A percentile compares a stretch with the other conserved stretches of the same genome.
Conservation (phyloP, 2,888 invertebrate genomes). For the Sinelater perroti region DNA sequence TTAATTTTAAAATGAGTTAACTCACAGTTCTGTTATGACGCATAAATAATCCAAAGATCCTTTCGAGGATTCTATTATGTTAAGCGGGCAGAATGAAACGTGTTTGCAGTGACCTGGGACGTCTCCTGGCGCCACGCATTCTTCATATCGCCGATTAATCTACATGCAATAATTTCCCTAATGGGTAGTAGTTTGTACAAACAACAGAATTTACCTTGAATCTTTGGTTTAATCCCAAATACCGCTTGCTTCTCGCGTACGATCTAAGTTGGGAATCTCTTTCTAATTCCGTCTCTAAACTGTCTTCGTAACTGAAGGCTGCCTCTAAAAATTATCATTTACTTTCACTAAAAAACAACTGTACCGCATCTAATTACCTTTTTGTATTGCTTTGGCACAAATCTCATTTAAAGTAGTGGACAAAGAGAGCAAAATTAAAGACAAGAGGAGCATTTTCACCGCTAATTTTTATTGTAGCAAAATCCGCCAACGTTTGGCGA, state of each 20-base stretch:
- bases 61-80: slow-evolving; percentile 62
- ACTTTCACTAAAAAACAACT: background rate
- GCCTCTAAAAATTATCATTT: background rate
- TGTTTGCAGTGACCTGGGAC: slow-evolving; percentile 74
- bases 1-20: background rate
- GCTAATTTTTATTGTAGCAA: background rate
- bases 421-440: background rate
- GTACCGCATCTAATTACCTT: background rate
- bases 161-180: slow-evolving; percentile 49
- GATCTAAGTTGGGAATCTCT: slow-evolving; percentile 15
- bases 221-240: slow-evolving; percentile 51
- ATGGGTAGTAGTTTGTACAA: slow-evolving; percentile 38
- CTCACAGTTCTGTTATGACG: slow-evolving; percentile 72
- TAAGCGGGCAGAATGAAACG: slow-evolving; percentile 66
- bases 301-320: background rate
- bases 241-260: slow-evolving; percentile 49
- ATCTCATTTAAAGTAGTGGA: background rate
- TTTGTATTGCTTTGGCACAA: background rate
- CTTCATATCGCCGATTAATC: slow-evolving; percentile 69
- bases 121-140: slow-evolving; percentile 67
- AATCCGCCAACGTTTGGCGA: background rate
- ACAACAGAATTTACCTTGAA: slow-evolving; percentile 48
- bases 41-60: slow-evolving; percentile 74
- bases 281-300: background rate
- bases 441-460: background rate